Evolutionary conservation across 92 coral and sea anemone species (phyloP), one percentile per base, ranked within the genome.

Genomic region (Zoanthus sociatus): DNA sequence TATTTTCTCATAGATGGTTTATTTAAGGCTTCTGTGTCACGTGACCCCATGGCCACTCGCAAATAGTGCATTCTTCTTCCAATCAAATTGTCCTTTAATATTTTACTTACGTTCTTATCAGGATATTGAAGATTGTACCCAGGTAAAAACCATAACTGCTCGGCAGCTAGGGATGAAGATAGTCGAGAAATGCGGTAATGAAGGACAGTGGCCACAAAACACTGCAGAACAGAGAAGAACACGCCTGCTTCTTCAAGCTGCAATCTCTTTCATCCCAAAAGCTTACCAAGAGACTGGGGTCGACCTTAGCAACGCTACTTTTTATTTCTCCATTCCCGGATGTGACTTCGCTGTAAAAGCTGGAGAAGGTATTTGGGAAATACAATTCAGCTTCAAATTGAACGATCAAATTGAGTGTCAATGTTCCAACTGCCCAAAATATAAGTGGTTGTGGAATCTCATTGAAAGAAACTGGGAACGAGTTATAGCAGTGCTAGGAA

Each of bases 181-280:
- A 3, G 71, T 78, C 16, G 50, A 37, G 37, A 78, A 16, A 20
- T 78, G 83, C 21, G 83, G 83, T 16, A 78, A 60, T 31, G 83
- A 78, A 33, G 83, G 83, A 0, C 83, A 78, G 12, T 78, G 83
- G 83, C 83, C 83, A 14, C 21, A 20, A 17, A 78, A 78, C 71
- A 78, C 71, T 3, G 72, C 56, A n/a, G 72, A 60, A 60, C 83
- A 78, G 51, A 33, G 71, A 42, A 61, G 83, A 42, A 6, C 72
- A 32, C 83, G 71, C 50, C 13, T 56, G 83, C 48, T 78, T 30
- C 71, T 78, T 4, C 83, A 78, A 42, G 55, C 83, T 15, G 83
- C 83, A 5, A 60, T 78, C 83, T 78, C 83, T 48, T 78, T 7
- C 51, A 18, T 78, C 17, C 83, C 83, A 4, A 78, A 42, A 10